phyloP scores from a whole-genome alignment of 2,797 vertebrate species.

The Phataginus tetradactyla region DNA sequence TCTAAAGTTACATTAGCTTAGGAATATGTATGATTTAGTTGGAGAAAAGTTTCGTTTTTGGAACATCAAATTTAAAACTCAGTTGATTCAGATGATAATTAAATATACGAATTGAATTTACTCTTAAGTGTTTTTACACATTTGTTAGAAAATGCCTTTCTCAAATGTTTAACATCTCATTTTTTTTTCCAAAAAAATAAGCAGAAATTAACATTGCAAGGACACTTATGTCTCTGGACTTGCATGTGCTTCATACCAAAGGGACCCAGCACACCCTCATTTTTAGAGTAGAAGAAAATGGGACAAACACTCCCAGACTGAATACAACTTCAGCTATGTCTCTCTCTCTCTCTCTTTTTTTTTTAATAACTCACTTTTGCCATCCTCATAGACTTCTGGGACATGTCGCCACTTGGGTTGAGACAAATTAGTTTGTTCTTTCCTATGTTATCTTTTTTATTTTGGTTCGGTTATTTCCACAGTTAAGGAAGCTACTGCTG shows the following conservation, averaged over 20 bases:
- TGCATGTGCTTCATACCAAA: background rate
- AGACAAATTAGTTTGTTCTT: background rate
- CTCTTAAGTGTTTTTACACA: constrained; percentile 18
- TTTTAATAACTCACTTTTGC: background rate
- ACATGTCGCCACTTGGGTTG: background rate
- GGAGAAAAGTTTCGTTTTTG: constrained; percentile 39
- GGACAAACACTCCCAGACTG: background rate
- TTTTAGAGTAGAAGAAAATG: constrained; percentile 22
- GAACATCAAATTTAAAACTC: constrained; percentile 27
- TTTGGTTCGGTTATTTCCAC: constrained; percentile 12
- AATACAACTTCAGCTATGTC: background rate
- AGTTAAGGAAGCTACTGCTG: background rate
- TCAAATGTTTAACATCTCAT: background rate
- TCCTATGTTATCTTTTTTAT: background rate
- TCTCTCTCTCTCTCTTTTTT: background rate
- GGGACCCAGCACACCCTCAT: background rate
- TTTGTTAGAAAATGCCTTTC: background rate
- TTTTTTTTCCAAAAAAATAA: background rate
- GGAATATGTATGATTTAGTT: constrained; percentile 35
- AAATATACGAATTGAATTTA: constrained; percentile 39
- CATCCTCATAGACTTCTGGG: background rate
- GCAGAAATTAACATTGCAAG: background rate
- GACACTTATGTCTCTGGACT: background rate
- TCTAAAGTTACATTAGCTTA: constrained; percentile 38
- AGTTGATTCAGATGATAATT: background rate